A percentile compares a stretch with the other conserved stretches of the same genome.
Evolutionary conservation across 2,113 vertebrate genomes (phyloP).

Genomic region (Ramphastos sulfuratus): DNA sequence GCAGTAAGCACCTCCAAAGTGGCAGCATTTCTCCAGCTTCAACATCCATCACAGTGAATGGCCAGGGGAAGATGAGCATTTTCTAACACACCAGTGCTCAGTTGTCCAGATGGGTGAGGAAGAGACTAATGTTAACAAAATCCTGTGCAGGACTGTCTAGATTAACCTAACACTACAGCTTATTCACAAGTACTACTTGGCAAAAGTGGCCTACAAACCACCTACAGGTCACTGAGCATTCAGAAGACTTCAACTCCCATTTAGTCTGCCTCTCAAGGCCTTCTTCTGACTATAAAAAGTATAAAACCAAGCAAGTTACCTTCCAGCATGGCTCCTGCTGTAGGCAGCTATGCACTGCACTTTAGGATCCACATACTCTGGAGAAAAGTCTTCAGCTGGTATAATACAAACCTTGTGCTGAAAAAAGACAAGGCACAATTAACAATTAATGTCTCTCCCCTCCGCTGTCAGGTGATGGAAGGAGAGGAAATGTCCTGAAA

Average conservation of each 20-base stretch:
- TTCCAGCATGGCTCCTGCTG: slow-evolving; percentile 56
- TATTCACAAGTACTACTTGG: not conserved
- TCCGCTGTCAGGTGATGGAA: too few relatives aligned
- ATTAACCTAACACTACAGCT: not conserved
- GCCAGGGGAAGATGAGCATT: rapidly evolving
- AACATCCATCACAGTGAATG: not conserved
- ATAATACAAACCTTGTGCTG: slow-evolving; percentile 89
- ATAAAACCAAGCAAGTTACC: slow-evolving; percentile 61
- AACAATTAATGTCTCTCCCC: not conserved
- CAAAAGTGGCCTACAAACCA: not conserved
- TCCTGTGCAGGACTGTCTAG: not conserved
- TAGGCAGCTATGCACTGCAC: slow-evolving; percentile 86
- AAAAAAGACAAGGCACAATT: slow-evolving; percentile 5
- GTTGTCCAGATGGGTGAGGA: not conserved
- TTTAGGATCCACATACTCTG: slow-evolving; percentile 83
- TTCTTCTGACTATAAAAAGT: not conserved
- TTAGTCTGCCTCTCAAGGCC: not conserved
- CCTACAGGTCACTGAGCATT: not conserved
- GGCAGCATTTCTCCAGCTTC: not conserved
- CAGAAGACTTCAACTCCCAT: not conserved
- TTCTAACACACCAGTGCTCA: not conserved
- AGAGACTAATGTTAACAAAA: not conserved
- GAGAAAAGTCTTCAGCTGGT: slow-evolving; percentile 83
- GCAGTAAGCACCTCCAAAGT: not conserved
- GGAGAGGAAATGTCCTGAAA: too few relatives aligned